A percentile compares a stretch with the other conserved stretches of the same genome.
phyloP scores from a whole-genome alignment of 2,113 vertebrate species.

The Platycercus adscitus region DNA sequence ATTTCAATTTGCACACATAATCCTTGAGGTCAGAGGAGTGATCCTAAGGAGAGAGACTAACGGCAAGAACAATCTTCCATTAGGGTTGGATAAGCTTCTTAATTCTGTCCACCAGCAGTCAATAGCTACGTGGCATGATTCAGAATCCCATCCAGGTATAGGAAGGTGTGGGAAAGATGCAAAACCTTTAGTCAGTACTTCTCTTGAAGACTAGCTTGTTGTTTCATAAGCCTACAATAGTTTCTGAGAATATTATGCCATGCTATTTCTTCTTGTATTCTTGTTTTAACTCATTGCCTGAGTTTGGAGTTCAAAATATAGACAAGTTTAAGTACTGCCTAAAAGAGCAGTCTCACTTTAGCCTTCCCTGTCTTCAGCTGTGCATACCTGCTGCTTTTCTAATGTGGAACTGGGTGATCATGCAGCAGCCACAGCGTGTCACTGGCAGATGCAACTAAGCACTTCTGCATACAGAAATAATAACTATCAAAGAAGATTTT shows the following conservation, averaged over 20 bases:
- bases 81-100: neutral
- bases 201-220: neutral
- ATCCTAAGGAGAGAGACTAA: neutral
- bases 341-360: neutral
- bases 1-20: neutral
- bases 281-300: neutral
- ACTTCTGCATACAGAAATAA: neutral
- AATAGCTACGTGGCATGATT: neutral
- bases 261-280: neutral
- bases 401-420: accelerated
- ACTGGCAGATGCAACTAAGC: neutral
- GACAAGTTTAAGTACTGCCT: neutral
- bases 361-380: neutral
- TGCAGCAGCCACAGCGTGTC: neutral
- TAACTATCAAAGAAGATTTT: neutral
- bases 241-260: neutral
- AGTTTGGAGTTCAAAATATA: neutral
- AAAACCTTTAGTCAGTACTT: neutral
- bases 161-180: neutral
- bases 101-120: neutral
- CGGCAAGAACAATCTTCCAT: neutral
- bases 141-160: neutral
- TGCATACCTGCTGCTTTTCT: neutral
- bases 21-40: neutral
- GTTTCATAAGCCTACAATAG: neutral